Evolutionary conservation across 2,888 invertebrate genomes (phyloP).

Genomic region (Netelia inedita): DNA sequence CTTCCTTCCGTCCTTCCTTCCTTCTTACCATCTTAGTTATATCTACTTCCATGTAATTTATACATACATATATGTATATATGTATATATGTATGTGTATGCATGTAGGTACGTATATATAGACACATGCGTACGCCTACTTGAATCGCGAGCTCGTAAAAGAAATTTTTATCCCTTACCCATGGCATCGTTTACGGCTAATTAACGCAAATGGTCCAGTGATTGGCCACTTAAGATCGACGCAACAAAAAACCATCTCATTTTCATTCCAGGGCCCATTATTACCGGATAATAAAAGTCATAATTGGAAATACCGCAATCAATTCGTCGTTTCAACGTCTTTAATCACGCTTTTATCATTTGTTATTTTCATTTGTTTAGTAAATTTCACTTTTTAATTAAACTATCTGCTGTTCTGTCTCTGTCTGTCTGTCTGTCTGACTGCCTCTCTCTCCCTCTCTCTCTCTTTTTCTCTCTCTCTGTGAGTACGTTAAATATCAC

Average conservation of each 20-base stretch:
- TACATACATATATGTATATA: slow-evolving; percentile 2
- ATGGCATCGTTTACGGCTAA: slow-evolving; percentile 18
- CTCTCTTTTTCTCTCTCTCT: too few relatives aligned
- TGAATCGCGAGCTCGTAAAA: slow-evolving; percentile 39
- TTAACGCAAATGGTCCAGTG: background rate
- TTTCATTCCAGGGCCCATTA: background rate
- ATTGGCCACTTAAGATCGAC: background rate
- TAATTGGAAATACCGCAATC: too few relatives aligned
- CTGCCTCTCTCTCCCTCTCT: too few relatives aligned
- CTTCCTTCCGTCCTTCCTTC: slow-evolving; percentile 13
- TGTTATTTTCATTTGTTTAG: too few relatives aligned
- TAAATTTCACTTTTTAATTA: too few relatives aligned
- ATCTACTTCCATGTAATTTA: slow-evolving; percentile 38
- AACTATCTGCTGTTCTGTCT: too few relatives aligned
- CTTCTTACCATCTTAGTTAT: slow-evolving; percentile 28
- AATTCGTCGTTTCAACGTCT: too few relatives aligned
- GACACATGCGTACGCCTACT: slow-evolving; percentile 3
- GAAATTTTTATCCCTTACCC: slow-evolving; percentile 22
- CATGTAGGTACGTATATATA: slow-evolving; percentile 11
- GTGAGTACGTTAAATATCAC: too few relatives aligned
- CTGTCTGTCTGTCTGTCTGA: too few relatives aligned
- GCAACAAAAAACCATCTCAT: background rate
- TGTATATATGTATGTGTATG: background rate
- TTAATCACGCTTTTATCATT: too few relatives aligned
- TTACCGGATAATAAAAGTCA: background rate